Base-by-base conservation (phyloP, 2,113 vertebrate species). In the Serinus canaria region DNA sequence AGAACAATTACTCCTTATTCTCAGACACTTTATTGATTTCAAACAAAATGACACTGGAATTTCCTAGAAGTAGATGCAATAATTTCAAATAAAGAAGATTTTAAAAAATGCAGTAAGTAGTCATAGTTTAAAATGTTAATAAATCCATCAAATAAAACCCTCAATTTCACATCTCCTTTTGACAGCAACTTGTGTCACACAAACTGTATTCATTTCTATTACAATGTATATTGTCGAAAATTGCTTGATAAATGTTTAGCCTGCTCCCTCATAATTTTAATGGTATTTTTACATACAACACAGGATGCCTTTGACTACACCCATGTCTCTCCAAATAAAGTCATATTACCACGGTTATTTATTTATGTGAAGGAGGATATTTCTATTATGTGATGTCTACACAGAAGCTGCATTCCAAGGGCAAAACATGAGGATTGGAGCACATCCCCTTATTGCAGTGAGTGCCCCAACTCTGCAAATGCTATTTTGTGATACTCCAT, bases 1-100 rank as follows among this genome's bases (percentile, higher is more conserved):
- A 79, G 35, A 97, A 73, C 95, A 89, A 83, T 10, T 31, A 10
- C 81, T 67, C 33, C n/a, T 92, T 96, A 95, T 95, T 66, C 43
- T 67, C 75, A 82, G 28, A 87, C 10, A 78, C 14, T 89, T 62
- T 43, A 89, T 3, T 66, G 60, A 67, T 35, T 55, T 73, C 22
- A 37, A 67, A 37, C 52, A 24, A 91, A 83, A 43, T 27, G 1
- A 59, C 50, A 63, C 6, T 5, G 31, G 52, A 52, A 67, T 62
- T 37, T 85, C 50, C 41, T 37, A 79, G 41, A 77, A 92, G 18
- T 8, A 94, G 60, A 62, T 50, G 31, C 64, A 88, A 73, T 47
- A 68, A 41, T 22, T 58, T 52, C 66, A 15, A 31, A 79, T 7
- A 81, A 70, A 68, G 37, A 50, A 24, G 25, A 91, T 21, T 27